Conservation (phyloP, 2,113 vertebrate genomes). For the Nothocercus nigrocapillus region DNA sequence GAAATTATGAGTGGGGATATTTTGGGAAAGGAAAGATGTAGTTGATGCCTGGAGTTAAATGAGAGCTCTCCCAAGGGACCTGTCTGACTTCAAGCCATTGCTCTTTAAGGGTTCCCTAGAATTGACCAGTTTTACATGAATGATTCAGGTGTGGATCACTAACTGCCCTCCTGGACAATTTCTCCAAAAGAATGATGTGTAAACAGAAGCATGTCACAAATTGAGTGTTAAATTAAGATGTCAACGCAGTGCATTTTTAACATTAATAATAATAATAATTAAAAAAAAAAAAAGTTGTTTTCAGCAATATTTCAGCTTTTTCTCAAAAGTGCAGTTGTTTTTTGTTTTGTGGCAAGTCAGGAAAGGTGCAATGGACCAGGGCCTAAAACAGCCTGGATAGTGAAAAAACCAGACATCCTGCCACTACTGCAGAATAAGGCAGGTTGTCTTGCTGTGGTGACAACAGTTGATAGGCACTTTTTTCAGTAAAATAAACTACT, state of each 20-base stretch:
- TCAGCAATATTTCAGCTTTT: constrained; percentile 16
- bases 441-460: background rate
- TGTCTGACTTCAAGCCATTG: background rate
- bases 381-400: background rate
- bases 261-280: background rate
- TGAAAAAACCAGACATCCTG: constrained; percentile 7
- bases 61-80: background rate
- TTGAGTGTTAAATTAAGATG: background rate
- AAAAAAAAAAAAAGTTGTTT: background rate
- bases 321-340: background rate
- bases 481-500: background rate
- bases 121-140: background rate
- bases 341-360: constrained; percentile 13
- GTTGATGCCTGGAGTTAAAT: background rate
- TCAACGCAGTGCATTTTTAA: constrained; percentile 7
- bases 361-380: background rate
- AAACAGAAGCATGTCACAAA: constrained; percentile 9
- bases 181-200: background rate
- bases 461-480: background rate
- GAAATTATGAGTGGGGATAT: background rate
- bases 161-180: background rate
- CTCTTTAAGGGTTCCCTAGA: background rate
- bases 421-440: background rate
- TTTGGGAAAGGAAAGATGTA: background rate
- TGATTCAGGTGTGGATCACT: background rate